phyloP scores from a whole-genome alignment of 2,797 vertebrate genomes.

The Melanotaenia parkinsoni region DNA sequence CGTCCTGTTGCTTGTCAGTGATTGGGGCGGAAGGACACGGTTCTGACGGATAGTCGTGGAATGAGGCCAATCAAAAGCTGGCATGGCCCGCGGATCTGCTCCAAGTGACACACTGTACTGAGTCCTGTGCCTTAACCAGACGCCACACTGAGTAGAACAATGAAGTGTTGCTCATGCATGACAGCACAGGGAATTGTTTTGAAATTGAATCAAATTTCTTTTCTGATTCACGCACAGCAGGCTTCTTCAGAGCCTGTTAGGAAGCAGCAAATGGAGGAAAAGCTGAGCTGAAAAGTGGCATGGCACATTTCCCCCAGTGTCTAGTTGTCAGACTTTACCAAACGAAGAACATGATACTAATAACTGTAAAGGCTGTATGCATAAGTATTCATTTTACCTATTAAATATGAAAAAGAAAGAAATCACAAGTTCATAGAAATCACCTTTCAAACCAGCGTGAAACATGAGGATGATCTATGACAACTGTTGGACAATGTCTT shows the following conservation, averaged over 20 bases:
- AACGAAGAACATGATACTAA: conserved; percentile 9
- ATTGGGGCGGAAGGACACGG: conserved; percentile 47
- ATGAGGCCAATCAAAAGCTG: conserved; percentile 63
- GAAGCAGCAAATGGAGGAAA: conserved; percentile 27
- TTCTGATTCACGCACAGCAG: conserved; percentile 45
- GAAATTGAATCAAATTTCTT: conserved; percentile 58
- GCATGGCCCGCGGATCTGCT: conserved; percentile 26
- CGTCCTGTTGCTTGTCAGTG: conserved; percentile 64
- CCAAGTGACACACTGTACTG: conserved; percentile 29
- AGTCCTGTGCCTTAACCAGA: conserved; percentile 35
- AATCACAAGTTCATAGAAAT: not conserved
- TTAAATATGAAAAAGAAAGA: not conserved
- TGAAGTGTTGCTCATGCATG: conserved; percentile 54
- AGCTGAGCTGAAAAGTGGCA: conserved; percentile 14
- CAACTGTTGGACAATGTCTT: not conserved
- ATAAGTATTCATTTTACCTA: not conserved
- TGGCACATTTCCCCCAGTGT: conserved; percentile 9
- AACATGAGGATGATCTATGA: too few species aligned
- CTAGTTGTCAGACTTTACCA: conserved; percentile 18
- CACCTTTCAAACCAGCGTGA: not conserved
- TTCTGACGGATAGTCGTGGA: conserved; percentile 57
- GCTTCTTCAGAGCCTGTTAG: conserved; percentile 30
- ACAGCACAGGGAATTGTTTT: conserved; percentile 57
- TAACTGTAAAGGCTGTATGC: conserved; percentile 6
- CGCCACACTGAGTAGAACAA: conserved; percentile 50